Evolutionary conservation across 2,888 invertebrate species (phyloP), one percentile per base, ranked within the genome.

Genomic region (Dryocosmus kuriphilus): DNA sequence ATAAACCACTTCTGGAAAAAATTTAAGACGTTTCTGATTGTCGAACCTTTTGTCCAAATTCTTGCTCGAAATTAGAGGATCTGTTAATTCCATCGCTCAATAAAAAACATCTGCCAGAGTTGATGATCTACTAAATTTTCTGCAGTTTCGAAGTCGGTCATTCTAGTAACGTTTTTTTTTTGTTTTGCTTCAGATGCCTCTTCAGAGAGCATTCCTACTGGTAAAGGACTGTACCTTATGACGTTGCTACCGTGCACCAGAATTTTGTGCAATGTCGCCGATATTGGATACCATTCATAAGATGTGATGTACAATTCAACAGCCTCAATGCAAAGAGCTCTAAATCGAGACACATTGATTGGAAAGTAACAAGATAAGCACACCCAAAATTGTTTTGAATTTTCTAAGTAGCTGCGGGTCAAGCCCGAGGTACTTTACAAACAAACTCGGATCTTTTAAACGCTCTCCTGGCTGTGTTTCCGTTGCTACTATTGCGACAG

Each of bases 401-500:
- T 67, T 22, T 46, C 46, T 14, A 3, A 77, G 24, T 60, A 77
- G 14, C 22, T 77, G 30, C 14, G 8, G 11, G n/a, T 62, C 46
- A 14, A 77, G n/a, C 2, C 24, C 24, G 2, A 73, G 35, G 62
- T 61, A 71, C 24, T 4, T 8, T 5, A 30, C 41, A 38, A 73
- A 51, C 6, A 73, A 51, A 16, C 41, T 27, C n/a, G 22, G 32
- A 62, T 77, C 57, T 38, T 77, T 77, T 35, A 27, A 77, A 77
- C 24, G 62, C 71, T 73, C 46, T 77, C 27, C 77, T 57, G 2
- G 41, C 6, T 32, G 77, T 77, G 27, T 62, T 77, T 0, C 77
- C 77, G 14, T 77, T 73, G 60, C 62, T 77, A 38, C 51, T 55
- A 55, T 62, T 62, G 32, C 77, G 63, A 74, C 73, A 74, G 14